Percentiles rank a stretch among this genome's conserved stretches.
Evolutionary conservation across 2,888 invertebrate genomes (phyloP).

Genomic region (Heterodera filipjevi): DNA sequence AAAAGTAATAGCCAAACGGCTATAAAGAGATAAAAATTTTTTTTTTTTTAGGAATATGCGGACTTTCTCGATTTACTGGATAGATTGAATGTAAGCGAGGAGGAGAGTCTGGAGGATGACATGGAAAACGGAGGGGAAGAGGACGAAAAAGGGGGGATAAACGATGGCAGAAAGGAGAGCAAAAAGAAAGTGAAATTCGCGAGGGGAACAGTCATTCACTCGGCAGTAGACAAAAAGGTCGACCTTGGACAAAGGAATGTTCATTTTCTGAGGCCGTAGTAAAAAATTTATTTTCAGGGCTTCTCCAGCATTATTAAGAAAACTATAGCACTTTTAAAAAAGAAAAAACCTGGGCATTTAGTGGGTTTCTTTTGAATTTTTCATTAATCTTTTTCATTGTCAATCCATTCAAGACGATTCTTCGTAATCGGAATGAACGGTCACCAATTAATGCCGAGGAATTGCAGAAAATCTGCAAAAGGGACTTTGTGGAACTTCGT

Average conservation of each 20-base stretch:
- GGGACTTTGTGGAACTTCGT: neutral
- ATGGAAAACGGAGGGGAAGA: neutral
- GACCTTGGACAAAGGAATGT: neutral
- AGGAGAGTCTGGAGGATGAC: conserved; percentile 2
- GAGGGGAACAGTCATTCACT: neutral
- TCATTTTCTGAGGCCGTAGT: too few relatives aligned
- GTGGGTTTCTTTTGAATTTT: too few relatives aligned
- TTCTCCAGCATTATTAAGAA: too few relatives aligned
- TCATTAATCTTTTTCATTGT: neutral
- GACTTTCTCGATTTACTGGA: conserved; percentile 28
- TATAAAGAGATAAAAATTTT: neutral
- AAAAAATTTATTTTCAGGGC: too few relatives aligned
- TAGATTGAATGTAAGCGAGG: conserved; percentile 22
- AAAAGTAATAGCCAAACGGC: neutral
- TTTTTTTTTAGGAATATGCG: conserved; percentile 14
- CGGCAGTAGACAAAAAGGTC: conserved; percentile 12
- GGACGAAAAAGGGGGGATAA: conserved; percentile 3
- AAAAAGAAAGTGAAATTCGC: neutral
- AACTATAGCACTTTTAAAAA: too few relatives aligned
- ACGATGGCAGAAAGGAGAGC: neutral
- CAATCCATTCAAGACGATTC: conserved; percentile 24
- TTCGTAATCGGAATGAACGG: conserved; percentile 28
- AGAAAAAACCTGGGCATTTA: too few relatives aligned
- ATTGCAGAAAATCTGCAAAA: conserved; percentile 23
- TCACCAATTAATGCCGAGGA: conserved; percentile 29